Evolutionary conservation across 2,113 vertebrate species (phyloP).

Genomic region (Monarcha castaneiventris): DNA sequence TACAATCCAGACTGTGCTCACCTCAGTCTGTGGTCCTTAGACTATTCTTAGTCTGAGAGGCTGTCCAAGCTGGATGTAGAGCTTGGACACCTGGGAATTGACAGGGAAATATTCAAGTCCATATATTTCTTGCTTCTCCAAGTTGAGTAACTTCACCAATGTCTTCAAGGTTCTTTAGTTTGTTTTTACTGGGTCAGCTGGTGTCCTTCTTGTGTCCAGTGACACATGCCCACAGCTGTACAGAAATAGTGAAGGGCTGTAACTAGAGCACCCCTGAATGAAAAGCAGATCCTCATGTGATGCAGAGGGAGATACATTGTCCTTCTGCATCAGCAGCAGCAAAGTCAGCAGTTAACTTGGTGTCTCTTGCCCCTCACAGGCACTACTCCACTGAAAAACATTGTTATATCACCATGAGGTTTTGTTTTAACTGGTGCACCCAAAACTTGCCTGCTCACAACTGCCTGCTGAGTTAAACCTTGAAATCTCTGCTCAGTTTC

Average conservation of each 20-base stretch:
- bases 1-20: neutral
- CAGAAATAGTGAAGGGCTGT: neutral
- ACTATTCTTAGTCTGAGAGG: neutral
- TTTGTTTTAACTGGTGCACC: neutral
- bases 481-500: neutral
- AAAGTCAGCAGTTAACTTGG: neutral
- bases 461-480: neutral
- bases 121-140: neutral
- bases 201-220: neutral
- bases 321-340: neutral
- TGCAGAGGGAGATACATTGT: neutral
- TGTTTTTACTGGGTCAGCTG: neutral
- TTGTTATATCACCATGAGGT: neutral
- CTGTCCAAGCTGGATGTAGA: neutral
- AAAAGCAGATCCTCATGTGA: neutral
- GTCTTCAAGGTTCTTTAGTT: neutral
- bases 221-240: accelerated
- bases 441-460: neutral
- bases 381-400: neutral
- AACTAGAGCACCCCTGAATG: neutral
- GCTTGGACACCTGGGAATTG: neutral
- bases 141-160: neutral
- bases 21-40: neutral
- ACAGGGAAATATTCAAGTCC: neutral
- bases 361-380: neutral